phyloP scores from a whole-genome alignment of 2,797 vertebrate species.

The Cossypha polioptera region DNA sequence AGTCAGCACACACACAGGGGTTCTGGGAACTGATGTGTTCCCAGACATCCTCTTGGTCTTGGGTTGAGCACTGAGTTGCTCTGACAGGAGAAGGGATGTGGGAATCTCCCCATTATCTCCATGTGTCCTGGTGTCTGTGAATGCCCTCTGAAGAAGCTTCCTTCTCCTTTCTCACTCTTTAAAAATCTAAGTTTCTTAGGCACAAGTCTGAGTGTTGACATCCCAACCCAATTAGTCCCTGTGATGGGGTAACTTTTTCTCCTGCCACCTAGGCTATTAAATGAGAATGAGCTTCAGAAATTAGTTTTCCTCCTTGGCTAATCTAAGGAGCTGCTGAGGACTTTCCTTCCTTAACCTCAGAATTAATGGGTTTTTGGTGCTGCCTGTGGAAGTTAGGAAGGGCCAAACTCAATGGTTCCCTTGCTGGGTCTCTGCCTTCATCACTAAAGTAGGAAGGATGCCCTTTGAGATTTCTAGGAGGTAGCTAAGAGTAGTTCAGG shows the following conservation, averaged over 20 bases:
- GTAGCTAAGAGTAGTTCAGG: not conserved
- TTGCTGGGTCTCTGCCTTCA: not conserved
- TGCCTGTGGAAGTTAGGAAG: not conserved
- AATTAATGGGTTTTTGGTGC: not conserved
- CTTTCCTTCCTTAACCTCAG: not conserved
- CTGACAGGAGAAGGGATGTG: not conserved
- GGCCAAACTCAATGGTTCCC: not conserved
- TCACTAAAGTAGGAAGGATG: not conserved
- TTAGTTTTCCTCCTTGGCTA: not conserved
- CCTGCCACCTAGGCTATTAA: not conserved
- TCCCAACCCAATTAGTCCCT: not conserved
- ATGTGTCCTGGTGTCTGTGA: not conserved
- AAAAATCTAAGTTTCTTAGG: not conserved
- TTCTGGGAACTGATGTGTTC: conserved; percentile 43
- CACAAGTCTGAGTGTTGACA: accelerated
- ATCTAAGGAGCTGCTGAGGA: not conserved
- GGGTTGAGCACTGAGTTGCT: not conserved
- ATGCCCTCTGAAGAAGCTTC: not conserved
- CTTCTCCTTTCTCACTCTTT: not conserved
- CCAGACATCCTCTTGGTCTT: not conserved
- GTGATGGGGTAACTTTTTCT: not conserved
- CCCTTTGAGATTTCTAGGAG: not conserved
- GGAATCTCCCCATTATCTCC: not conserved
- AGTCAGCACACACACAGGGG: not conserved
- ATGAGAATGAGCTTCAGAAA: not conserved